Base-by-base conservation (phyloP, 1,140 invertebrate species). In the Nomia melanderi region DNA sequence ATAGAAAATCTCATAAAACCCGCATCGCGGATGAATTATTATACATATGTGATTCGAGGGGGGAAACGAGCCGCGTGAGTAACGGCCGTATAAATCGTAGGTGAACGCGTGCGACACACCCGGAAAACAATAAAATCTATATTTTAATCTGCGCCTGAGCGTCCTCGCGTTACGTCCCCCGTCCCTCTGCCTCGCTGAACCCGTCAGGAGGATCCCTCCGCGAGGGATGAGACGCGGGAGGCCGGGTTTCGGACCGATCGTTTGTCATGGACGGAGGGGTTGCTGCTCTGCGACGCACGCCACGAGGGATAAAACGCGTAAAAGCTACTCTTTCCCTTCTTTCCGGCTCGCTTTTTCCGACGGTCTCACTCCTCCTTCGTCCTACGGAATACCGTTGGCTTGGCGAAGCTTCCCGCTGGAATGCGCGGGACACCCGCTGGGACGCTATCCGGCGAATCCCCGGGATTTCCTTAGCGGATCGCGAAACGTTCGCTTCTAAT, bases 91-190 rank as follows among this genome's bases (percentile, higher is more conserved):
- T 89, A 90, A 90, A 91, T 91, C 85, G 82, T 81, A 66, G 69
- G 67, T 57, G 83, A 81, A 78, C 60, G 85, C 78, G 75, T 67
- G 65, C 75, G 72, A 82, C 81, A 87, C 84, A 81, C 70, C 77
- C 78, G 82, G 83, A 87, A 91, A 90, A 90, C 90, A 91, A 91
- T 91, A 90, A 91, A 91, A 90, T 90, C 89, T 90, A 90, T 91
- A 91, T 90, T 91, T 90, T 91, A 91, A 90, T 90, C 86, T 85
- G 77, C 82, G 77, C 79, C 80, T 78, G 87, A 86, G 86, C 78
- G 69, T 50, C 64, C 73, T 8, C 47, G 14, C 41, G 12, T 20
- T 4, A 44, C 41, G 14, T 20, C 14, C 12, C 41, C 14, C 41
- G 41, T 1, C 11, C 41, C 41, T 4, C 41, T 14, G 4, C 9